Percentiles rank a stretch among this genome's conserved stretches.
These are phyloP conservation scores for Ornithorhynchus anatinus DNA, from an alignment of 2,113 vertebrate species.

Conservation along the genomic window DNA sequence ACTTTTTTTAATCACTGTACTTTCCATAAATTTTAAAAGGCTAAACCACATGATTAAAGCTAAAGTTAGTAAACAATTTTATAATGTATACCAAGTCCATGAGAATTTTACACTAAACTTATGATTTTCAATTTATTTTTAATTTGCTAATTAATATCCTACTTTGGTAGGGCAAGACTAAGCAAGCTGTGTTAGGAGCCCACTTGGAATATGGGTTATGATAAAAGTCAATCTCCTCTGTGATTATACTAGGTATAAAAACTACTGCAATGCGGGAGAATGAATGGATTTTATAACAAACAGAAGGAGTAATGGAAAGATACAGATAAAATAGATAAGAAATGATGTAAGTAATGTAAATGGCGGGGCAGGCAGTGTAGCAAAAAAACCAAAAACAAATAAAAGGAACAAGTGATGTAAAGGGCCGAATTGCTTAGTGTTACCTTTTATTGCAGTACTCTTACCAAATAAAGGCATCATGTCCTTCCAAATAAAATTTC, in stretches of 20 bases:
- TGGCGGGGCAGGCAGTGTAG: background rate
- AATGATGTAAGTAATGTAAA: too few species aligned
- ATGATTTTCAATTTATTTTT: background rate
- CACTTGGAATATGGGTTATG: background rate
- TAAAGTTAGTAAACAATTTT: too few species aligned
- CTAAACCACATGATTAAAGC: too few species aligned
- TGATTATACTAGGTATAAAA: background rate
- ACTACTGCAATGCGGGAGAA: background rate
- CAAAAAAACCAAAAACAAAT: too few species aligned
- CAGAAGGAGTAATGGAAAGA: background rate
- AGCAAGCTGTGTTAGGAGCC: background rate
- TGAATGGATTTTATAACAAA: background rate
- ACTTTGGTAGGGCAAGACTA: too few species aligned
- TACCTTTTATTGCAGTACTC: background rate
- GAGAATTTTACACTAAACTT: constrained; percentile 1
- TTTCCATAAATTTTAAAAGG: too few species aligned
- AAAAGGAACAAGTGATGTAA: background rate
- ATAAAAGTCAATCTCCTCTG: background rate
- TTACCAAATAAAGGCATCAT: background rate
- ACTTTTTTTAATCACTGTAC: background rate
- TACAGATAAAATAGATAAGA: background rate
- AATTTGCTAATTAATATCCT: background rate
- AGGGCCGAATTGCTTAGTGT: background rate
- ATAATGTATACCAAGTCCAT: too few species aligned
- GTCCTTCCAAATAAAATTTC: background rate